Evolutionary conservation across 2,888 invertebrate genomes (phyloP), one percentile per base, ranked within the genome.

Genomic region (Idaea straminata): DNA sequence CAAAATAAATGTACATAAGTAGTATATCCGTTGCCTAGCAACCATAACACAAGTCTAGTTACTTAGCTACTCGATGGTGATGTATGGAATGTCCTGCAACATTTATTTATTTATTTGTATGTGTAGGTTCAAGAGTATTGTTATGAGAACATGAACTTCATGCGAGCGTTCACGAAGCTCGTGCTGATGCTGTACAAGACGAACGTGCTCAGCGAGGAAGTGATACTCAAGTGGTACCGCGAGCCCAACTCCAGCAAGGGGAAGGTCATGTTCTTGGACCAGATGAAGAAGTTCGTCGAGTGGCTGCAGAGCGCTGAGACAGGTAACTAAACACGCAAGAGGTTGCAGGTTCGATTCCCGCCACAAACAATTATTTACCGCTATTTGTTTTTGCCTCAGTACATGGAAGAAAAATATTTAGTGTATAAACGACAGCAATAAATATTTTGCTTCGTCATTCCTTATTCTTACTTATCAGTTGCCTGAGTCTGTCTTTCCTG

Each of bases 111-210:
- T n/a, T n/a, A 7, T 7, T 36, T 36, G 36, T 36, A 36, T 36
- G 36, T 36, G 0, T 78, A 92, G 91, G 97, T 99, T 78, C 99
- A 99, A 92, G 99, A 99, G 86, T 99, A 97, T 92, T 99, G 99
- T 93, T 99, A 99, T 89, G 98, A 98, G 87, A 99, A 99, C 94
- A 99, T 99, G 98, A 98, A 97, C 89, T 99, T 99, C 92, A 98
- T 99, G 98, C 98, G 98, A 87, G 98, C 98, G 88, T 99, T 99
- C 95, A 98, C 98, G 89, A 99, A 99, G 94, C 98, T 99, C 82
- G 96, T 99, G 81, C 95, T 99, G 91, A 95, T 99, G 85, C 96
- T 99, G 93, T 99, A 99, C 94, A 98, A 98, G 95, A 97, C 97
- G 82, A 98, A 99, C 89, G 97, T 99, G 71, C 94, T 99, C 77